Percentiles rank a stretch among this genome's conserved stretches.
phyloP scores from a whole-genome alignment of 2,888 invertebrate genomes.

The Eubasilissa splendida region DNA sequence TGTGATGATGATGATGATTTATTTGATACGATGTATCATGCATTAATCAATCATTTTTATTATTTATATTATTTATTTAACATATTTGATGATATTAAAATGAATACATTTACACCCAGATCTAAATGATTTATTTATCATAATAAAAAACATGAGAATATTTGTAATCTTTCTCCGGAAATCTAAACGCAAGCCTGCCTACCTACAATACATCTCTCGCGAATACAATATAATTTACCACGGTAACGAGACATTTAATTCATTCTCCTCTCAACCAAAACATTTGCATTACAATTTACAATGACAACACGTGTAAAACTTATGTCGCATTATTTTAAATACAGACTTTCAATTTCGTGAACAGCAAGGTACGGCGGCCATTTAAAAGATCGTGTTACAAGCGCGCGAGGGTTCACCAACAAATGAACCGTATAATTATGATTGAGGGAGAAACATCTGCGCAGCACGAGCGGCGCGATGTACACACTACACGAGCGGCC shows the following conservation, averaged over 20 bases:
- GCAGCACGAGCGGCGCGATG: conserved; percentile 34
- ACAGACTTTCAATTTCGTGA: conserved; percentile 13
- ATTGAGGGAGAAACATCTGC: conserved; percentile 29
- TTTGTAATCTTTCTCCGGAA: no score
- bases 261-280: not conserved
- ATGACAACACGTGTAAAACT: conserved; percentile 26
- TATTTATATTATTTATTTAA: no score
- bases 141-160: no score
- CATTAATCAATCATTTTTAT: no score
- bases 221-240: no score
- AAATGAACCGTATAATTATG: conserved; percentile 53
- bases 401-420: conserved; percentile 38
- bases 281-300: conserved; percentile 22
- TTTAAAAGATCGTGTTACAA: conserved; percentile 52
- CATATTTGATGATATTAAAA: no score
- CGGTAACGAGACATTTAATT: not conserved
- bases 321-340: conserved; percentile 26
- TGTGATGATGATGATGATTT: no score
- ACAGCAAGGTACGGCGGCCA: conserved; percentile 28
- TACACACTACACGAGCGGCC: conserved; percentile 5
- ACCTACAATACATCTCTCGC: no score
- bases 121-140: no score
- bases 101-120: no score
- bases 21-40: no score
- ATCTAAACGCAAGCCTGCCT: no score